Evolutionary conservation across 2,888 invertebrate genomes (phyloP).

Genomic region (Drosophila fungiperda): DNA sequence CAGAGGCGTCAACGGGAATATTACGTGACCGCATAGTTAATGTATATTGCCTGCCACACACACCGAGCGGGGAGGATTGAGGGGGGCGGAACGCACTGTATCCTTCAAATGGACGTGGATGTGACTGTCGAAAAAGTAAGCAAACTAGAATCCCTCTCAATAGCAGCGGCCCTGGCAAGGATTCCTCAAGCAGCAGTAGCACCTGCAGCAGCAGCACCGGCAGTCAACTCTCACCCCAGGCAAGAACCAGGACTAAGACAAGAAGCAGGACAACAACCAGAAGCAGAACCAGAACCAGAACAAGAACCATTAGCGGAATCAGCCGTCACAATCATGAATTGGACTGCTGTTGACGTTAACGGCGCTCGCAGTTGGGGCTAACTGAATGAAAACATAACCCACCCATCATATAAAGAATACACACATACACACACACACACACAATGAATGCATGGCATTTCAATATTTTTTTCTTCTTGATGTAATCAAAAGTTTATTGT

Average conservation of each 20-base stretch:
- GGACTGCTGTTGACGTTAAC: constrained; percentile 71
- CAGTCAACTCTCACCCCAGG: constrained; percentile 34
- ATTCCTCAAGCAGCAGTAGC: not conserved
- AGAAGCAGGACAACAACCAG: constrained; percentile 1
- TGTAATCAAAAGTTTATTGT: constrained; percentile 47
- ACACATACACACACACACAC: constrained; percentile 8
- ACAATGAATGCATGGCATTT: constrained; percentile 25
- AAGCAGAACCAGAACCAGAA: constrained; percentile 16
- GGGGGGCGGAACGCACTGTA: constrained; percentile 15
- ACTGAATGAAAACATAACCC: constrained; percentile 37
- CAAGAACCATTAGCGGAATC: constrained; percentile 16
- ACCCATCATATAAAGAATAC: constrained; percentile 42
- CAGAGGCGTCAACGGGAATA: constrained; percentile 90
- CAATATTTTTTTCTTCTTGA: constrained; percentile 49
- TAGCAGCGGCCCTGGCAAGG: constrained; percentile 34
- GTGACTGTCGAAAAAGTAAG: constrained; percentile 13
- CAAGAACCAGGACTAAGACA: not conserved
- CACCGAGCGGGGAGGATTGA: constrained; percentile 2
- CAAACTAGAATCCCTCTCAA: constrained; percentile 27
- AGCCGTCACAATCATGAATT: constrained; percentile 56
- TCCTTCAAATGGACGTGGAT: constrained; percentile 40
- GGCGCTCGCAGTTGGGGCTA: constrained; percentile 78
- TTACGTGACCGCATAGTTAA: constrained; percentile 89
- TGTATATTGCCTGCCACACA: constrained; percentile 63
- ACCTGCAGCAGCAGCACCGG: constrained; percentile 27